Conservation (phyloP, 1,140 invertebrate species). For the Anoplolepis gracilipes region DNA sequence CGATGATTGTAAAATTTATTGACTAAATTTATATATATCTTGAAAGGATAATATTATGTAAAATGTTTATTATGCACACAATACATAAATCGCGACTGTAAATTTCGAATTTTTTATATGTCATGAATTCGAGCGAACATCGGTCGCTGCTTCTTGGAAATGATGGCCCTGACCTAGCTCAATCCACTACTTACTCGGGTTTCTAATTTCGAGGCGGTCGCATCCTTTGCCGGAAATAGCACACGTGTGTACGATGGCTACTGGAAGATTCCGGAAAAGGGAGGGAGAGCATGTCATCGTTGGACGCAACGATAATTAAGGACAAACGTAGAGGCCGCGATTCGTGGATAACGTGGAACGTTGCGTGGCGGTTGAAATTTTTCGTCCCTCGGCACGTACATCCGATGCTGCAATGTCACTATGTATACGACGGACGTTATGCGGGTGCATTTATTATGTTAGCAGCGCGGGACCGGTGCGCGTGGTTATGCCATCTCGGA, state of each 20-base stretch:
- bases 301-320: conserved; percentile 60
- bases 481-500: conserved; percentile 36
- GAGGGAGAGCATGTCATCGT: background rate
- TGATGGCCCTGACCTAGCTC: conserved; percentile 69
- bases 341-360: conserved; percentile 28
- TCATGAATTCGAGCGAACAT: background rate
- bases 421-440: background rate
- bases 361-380: conserved; percentile 25
- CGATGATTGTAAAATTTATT: conserved; percentile 2
- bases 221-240: conserved; percentile 70
- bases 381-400: conserved; percentile 20
- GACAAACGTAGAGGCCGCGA: conserved; percentile 19
- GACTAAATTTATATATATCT: conserved; percentile 31
- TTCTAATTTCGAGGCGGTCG: conserved; percentile 65
- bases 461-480: conserved; percentile 46
- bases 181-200: conserved; percentile 42
- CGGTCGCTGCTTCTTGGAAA: background rate
- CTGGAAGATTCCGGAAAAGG: conserved; percentile 28
- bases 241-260: background rate
- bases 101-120: background rate
- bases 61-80: background rate
- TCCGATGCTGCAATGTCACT: background rate
- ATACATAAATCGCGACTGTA: too few species aligned
- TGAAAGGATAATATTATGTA: background rate
- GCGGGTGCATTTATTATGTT: conserved; percentile 73